Base-by-base conservation (phyloP, 2,113 vertebrate species). In the Crocuta crocuta region DNA sequence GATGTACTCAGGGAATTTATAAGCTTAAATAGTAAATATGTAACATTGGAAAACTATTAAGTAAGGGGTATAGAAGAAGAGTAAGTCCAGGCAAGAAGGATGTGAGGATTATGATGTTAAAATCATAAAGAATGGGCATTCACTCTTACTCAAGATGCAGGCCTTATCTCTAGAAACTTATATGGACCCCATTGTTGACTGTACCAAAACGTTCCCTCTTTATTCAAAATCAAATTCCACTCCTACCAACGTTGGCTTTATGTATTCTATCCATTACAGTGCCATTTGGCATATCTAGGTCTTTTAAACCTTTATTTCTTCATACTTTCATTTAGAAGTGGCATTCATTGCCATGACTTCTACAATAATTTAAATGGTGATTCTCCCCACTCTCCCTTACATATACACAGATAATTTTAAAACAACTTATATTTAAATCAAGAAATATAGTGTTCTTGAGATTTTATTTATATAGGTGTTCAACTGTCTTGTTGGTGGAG, bases 351-450 rank as follows among this genome's bases (percentile, higher is more conserved):
- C 66, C 26, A 76, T 6, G 24, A 53, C 0, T 9, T 71, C 45
- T 66, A 86, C 5, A 55, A 73, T 1, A 61, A 53, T 65, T 91
- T 85, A 78, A 68, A 58, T 73, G 39, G 31, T 78, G 35, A 10
- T 35, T 65, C 63, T 65, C 63, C 10, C 63, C 31, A 39, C n/a
- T 45, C 2, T 50, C 5, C 24, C 45, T 12, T 21, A 55, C 5
- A 19, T 23, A 7, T 21, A 43, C 8, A 89, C 33, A 50, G 31
- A 26, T 79, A 61, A 96, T 94, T 80, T 81, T 26, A 26, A 96
- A 91, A 86, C 83, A 96, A 50, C 81, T 79, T 53, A n/a, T 31
- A 91, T 90, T 85, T 90, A 82, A 76, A 68, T 74, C 6, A 21
- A 68, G 31, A 68, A 82, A 74, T 81, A 33, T 74, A 76, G 19